phyloP scores from a whole-genome alignment of 2,113 vertebrate genomes.

The Puffinus mauretanicus region DNA sequence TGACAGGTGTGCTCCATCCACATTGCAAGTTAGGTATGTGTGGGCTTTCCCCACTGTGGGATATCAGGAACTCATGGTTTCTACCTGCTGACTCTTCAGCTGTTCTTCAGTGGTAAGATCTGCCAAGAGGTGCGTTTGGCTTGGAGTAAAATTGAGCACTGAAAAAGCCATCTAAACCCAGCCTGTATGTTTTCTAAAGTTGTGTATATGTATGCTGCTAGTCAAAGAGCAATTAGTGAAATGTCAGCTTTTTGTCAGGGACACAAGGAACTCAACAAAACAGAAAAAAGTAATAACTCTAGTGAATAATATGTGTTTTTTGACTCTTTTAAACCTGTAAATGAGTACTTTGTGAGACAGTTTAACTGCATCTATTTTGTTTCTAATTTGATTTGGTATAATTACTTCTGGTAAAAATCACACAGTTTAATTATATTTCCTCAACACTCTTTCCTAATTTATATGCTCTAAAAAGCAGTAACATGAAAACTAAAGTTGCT shows the following conservation, averaged over 20 bases:
- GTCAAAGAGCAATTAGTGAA: neutral
- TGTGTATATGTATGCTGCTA: neutral
- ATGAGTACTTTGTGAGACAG: neutral
- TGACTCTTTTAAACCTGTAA: neutral
- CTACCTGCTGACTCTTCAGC: neutral
- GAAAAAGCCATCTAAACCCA: neutral
- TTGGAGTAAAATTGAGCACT: neutral
- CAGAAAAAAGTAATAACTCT: neutral
- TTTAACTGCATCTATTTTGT: neutral
- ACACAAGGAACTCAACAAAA: neutral
- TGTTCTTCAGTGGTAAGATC: neutral
- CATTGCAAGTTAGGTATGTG: neutral
- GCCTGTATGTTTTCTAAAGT: neutral
- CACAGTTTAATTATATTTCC: neutral
- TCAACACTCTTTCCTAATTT: neutral
- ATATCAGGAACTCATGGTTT: neutral
- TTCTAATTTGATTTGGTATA: neutral
- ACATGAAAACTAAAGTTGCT: neutral
- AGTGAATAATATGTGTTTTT: neutral
- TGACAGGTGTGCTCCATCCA: neutral
- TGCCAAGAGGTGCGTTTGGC: neutral
- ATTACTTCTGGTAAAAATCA: neutral
- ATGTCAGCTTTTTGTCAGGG: neutral
- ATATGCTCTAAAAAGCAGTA: neutral
- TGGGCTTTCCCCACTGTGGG: neutral